Conservation (phyloP, 2,797 vertebrate species). For the Ptychobarbus kaznakovi region DNA sequence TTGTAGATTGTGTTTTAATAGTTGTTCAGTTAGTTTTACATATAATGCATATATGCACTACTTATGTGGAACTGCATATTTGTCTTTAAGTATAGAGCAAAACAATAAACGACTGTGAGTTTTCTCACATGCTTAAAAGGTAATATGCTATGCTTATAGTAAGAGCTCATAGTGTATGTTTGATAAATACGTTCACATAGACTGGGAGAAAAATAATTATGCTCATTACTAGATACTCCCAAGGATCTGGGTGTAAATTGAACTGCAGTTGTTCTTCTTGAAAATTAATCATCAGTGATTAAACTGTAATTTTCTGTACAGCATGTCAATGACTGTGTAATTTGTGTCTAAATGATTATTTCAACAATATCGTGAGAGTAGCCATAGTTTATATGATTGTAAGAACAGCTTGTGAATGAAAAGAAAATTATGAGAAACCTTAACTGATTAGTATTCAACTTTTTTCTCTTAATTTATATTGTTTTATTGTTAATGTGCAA, state of each 20-base stretch:
- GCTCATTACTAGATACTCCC: conserved; percentile 22
- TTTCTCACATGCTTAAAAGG: not conserved
- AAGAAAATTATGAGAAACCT: not conserved
- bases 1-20: not conserved
- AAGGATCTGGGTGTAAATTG: conserved; percentile 6
- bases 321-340: conserved; percentile 3
- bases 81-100: not conserved
- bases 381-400: not conserved
- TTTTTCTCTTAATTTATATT: conserved; percentile 3
- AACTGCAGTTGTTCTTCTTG: conserved; percentile 10
- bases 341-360: conserved; percentile 12
- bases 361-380: not conserved
- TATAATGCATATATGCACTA: not conserved
- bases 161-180: not conserved
- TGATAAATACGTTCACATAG: conserved; percentile 6
- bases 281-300: conserved; percentile 19
- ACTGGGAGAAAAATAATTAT: not conserved
- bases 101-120: not conserved
- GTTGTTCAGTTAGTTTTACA: not conserved
- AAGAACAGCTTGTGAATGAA: conserved; percentile 11
- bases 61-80: not conserved
- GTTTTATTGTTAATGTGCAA: conserved; percentile 15
- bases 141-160: not conserved
- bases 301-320: conserved; percentile 28
- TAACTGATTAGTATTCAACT: not conserved